Conservation (phyloP, 2,888 invertebrate species). For the Sclerodermus sp. region DNA sequence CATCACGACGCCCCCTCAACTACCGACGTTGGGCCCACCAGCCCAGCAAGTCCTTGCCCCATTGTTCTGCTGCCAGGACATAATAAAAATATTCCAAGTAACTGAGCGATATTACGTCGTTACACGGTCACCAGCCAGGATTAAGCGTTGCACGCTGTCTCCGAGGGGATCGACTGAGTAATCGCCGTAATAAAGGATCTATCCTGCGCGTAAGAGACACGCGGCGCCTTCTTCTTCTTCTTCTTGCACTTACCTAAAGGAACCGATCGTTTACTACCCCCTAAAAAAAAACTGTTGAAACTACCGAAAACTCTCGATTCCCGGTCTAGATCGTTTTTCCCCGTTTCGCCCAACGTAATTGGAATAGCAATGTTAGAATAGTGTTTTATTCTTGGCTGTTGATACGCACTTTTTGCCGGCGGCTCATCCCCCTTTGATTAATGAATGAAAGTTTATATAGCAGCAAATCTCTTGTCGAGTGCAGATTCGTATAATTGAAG, state of each 20-base stretch:
- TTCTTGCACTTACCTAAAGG: too few relatives aligned
- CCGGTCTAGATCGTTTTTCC: too few relatives aligned
- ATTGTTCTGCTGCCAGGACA: constrained; percentile 9
- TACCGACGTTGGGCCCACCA: constrained; percentile 13
- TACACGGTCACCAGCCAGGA: constrained; percentile 24
- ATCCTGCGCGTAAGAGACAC: neutral
- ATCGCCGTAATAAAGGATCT: neutral
- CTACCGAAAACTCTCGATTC: too few relatives aligned
- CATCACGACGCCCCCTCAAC: constrained; percentile 20
- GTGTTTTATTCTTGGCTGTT: too few relatives aligned
- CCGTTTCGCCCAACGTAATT: too few relatives aligned
- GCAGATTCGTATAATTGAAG: constrained; percentile 20
- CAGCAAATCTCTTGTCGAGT: constrained; percentile 1
- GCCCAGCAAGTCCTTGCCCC: constrained; percentile 8
- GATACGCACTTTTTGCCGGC: too few relatives aligned
- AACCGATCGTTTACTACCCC: constrained; percentile 2
- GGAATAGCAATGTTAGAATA: too few relatives aligned
- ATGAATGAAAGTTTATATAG: too few relatives aligned
- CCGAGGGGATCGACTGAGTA: neutral
- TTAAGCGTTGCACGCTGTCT: constrained; percentile 18
- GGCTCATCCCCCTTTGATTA: too few relatives aligned
- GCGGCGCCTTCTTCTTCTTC: too few relatives aligned
- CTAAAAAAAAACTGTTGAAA: neutral
- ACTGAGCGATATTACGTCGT: constrained; percentile 37
- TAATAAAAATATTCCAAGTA: constrained; percentile 35